These are phyloP conservation scores for Aulostomus chinensis DNA, from an alignment of 2,797 vertebrate species.

Conservation along the genomic window DNA sequence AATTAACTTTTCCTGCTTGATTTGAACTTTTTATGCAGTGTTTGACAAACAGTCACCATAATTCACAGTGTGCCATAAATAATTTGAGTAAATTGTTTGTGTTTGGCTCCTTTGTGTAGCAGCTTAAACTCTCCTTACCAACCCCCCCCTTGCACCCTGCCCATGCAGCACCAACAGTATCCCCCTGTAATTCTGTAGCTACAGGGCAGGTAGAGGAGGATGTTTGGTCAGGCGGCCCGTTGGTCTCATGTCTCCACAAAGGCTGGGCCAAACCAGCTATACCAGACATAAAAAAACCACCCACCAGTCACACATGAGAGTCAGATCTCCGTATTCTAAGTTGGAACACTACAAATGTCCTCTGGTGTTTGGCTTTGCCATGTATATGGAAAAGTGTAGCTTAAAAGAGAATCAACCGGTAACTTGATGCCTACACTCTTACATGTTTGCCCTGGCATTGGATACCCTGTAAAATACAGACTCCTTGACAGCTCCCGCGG, in stretches of 20 bases:
- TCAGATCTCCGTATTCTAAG: conserved; percentile 50
- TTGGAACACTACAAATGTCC: conserved; percentile 30
- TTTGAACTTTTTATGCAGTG: not conserved
- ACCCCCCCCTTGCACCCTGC: not conserved
- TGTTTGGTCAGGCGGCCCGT: conserved; percentile 45
- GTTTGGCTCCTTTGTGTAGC: conserved; percentile 1
- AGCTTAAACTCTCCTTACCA: no score
- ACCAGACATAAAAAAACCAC: conserved; percentile 66
- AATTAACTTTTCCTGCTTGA: not conserved
- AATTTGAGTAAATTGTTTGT: conserved; percentile 1
- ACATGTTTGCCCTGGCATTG: not conserved
- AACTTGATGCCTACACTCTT: conserved; percentile 12
- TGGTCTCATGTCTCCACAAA: conserved; percentile 63
- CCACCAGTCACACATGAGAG: conserved; percentile 32
- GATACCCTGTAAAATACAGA: conserved; percentile 27
- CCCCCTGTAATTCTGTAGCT: conserved; percentile 48
- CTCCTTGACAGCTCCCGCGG: conserved; percentile 15
- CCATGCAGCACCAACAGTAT: conserved; percentile 55
- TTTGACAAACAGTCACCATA: no score
- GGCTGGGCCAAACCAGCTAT: conserved; percentile 53
- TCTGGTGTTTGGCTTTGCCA: not conserved
- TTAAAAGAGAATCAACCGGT: conserved; percentile 3
- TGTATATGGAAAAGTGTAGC: not conserved
- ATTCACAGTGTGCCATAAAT: no score
- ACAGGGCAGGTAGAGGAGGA: conserved; percentile 46